Conservation (phyloP, 1,140 invertebrate species). For the Pemphigus obesinymphae region DNA sequence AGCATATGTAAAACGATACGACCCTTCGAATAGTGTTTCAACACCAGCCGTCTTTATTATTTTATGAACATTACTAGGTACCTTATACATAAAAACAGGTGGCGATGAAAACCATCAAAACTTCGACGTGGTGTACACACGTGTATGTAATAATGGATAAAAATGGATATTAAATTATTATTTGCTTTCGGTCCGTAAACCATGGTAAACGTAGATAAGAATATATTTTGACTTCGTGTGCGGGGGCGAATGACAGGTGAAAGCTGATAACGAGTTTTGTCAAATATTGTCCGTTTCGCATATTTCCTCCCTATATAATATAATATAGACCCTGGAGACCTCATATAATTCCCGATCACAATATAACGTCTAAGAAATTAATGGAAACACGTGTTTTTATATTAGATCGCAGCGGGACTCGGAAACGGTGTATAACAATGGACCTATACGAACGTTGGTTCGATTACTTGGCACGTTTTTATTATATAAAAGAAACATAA, state of each 20-base stretch:
- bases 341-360: neutral
- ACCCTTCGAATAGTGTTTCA: slow-evolving; percentile 31
- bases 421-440: slow-evolving; percentile 27
- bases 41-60: slow-evolving; percentile 12
- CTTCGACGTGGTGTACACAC: neutral
- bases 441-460: neutral
- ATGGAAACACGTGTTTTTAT: slow-evolving; percentile 32
- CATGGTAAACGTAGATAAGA: neutral
- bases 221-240: too few species aligned
- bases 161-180: too few species aligned
- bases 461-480: slow-evolving; percentile 32
- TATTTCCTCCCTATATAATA: neutral
- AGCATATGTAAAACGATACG: slow-evolving; percentile 35
- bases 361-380: slow-evolving; percentile 29
- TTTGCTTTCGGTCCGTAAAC: neutral
- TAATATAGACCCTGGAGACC: neutral
- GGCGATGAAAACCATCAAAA: neutral
- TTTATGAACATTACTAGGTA: neutral
- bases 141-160: neutral
- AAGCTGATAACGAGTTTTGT: neutral
- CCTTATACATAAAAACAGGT: slow-evolving; percentile 10
- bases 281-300: neutral
- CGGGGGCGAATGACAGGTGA: neutral
- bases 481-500: neutral
- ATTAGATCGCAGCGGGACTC: slow-evolving; percentile 13